phyloP scores from a whole-genome alignment of 2,888 invertebrate species.

The Tipula vernalis region DNA sequence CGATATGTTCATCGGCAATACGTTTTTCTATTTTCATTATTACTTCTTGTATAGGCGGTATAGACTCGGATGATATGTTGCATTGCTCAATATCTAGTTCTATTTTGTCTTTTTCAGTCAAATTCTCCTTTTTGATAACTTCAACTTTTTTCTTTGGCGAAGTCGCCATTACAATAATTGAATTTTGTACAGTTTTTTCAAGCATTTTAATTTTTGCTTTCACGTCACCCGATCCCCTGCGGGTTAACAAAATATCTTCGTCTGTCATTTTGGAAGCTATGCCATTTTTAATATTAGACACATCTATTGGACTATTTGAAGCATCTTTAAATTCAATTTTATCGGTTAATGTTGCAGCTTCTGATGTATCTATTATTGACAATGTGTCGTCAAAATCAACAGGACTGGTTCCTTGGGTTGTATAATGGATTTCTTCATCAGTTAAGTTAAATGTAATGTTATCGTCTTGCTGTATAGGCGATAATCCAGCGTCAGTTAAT shows the following conservation, averaged over 20 bases:
- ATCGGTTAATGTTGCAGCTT: slow-evolving; percentile 40
- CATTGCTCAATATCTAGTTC: neutral
- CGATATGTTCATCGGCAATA: slow-evolving; percentile 21
- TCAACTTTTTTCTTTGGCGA: slow-evolving; percentile 25
- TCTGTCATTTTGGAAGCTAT: slow-evolving; percentile 22
- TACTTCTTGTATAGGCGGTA: slow-evolving; percentile 27
- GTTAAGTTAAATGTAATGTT: slow-evolving; percentile 27
- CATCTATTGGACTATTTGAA: slow-evolving; percentile 39
- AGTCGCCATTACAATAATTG: slow-evolving; percentile 24
- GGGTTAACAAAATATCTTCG: slow-evolving; percentile 30
- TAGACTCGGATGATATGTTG: slow-evolving; percentile 16
- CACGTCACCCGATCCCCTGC: slow-evolving; percentile 40
- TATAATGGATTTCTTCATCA: slow-evolving; percentile 33
- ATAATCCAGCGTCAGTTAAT: slow-evolving; percentile 42
- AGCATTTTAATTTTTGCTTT: slow-evolving; percentile 41
- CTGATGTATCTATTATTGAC: slow-evolving; percentile 38
- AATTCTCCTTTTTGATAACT: neutral
- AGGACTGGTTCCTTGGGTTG: slow-evolving; percentile 39
- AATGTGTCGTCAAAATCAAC: slow-evolving; percentile 36
- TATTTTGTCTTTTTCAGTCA: neutral
- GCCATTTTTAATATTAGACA: slow-evolving; percentile 18
- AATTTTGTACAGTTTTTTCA: slow-evolving; percentile 37
- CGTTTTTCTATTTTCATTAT: slow-evolving; percentile 27
- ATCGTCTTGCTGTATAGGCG: slow-evolving; percentile 43
- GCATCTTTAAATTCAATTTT: slow-evolving; percentile 40